These are phyloP conservation scores for Solenodon paradoxus DNA, from an alignment of 2,113 vertebrate species.

Conservation along the genomic window DNA sequence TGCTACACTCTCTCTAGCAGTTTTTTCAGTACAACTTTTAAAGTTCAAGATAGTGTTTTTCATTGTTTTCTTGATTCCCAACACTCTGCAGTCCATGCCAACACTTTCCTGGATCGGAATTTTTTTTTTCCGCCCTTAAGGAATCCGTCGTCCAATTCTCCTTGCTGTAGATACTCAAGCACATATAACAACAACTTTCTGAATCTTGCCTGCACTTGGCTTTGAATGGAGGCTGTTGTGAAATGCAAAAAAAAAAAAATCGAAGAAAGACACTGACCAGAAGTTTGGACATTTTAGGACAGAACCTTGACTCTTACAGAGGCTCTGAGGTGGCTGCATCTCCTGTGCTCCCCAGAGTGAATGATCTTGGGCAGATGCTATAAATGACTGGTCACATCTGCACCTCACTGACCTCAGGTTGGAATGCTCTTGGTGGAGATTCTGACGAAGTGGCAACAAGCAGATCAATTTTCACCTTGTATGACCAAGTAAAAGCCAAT, in stretches of 20 bases:
- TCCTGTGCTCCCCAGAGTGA: not conserved
- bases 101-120: not conserved
- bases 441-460: not conserved
- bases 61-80: not conserved
- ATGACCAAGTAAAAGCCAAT: not conserved
- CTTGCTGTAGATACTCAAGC: not conserved
- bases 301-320: not conserved
- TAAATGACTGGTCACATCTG: conserved; percentile 24
- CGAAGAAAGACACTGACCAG: not conserved
- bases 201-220: not conserved
- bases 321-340: not conserved
- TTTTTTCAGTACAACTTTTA: not conserved
- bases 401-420: not conserved
- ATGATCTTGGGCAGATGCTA: conserved; percentile 51
- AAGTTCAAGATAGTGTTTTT: not conserved
- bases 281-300: not conserved
- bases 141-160: not conserved
- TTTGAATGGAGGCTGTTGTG: not conserved
- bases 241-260: not conserved
- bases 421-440: not conserved
- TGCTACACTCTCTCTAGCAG: not conserved
- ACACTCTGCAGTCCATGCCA: not conserved
- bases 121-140: not conserved
- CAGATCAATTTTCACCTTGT: not conserved
- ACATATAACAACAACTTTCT: not conserved